phyloP scores from a whole-genome alignment of 2,797 vertebrate species.

The Sebastolobus alascanus region DNA sequence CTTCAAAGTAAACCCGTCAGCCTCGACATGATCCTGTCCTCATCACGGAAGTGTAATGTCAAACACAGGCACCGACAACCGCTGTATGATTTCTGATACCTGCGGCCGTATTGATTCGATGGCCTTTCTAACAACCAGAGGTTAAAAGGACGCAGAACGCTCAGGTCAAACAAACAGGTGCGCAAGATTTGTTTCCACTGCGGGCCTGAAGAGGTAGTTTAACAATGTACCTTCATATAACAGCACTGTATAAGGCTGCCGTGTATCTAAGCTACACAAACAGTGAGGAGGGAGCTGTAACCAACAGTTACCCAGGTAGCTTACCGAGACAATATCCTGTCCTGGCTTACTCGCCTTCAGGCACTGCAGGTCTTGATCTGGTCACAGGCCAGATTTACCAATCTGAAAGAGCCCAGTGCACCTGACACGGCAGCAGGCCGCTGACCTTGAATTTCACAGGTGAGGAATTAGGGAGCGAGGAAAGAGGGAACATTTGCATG shows the following conservation, averaged over 20 bases:
- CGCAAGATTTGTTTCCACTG: conserved; percentile 13
- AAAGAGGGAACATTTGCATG: background rate
- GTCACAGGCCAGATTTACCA: conserved; percentile 62
- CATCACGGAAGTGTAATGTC: background rate
- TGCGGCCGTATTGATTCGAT: background rate
- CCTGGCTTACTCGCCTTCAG: conserved; percentile 63
- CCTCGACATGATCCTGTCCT: background rate
- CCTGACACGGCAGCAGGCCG: conserved; percentile 56
- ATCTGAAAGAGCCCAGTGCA: conserved; percentile 47
- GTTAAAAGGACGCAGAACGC: background rate
- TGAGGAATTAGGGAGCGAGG: conserved; percentile 25
- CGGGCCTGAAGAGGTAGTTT: conserved; percentile 18
- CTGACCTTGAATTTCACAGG: conserved; percentile 42
- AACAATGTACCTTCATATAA: conserved; percentile 41
- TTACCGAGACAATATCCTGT: conserved; percentile 82
- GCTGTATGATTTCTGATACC: background rate
- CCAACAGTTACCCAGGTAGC: conserved; percentile 72
- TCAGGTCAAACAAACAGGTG: conserved; percentile 3
- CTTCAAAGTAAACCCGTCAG: background rate
- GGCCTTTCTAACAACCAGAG: background rate
- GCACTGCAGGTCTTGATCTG: conserved; percentile 54
- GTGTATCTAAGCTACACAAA: conserved; percentile 57
- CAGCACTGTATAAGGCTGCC: conserved; percentile 23
- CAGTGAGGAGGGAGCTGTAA: conserved; percentile 51
- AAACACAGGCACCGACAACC: background rate